A percentile compares a stretch with the other conserved stretches of the same genome.
These are phyloP conservation scores for Actinia tenebrosa DNA, from an alignment of 64 coral and sea anemone genomes.

Conservation along the genomic window DNA sequence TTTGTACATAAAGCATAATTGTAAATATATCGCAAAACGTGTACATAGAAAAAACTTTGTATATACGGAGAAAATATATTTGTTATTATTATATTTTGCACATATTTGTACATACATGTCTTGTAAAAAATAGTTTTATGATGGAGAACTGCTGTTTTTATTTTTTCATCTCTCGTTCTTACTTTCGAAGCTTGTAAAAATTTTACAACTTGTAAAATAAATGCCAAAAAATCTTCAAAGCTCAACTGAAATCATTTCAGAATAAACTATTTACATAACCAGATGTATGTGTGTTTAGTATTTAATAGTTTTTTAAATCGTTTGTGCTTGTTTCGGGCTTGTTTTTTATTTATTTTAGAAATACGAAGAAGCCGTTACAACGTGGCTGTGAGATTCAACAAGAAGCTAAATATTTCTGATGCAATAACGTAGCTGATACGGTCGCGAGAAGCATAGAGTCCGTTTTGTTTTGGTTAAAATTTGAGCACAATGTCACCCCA, in stretches of 20 bases:
- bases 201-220: not conserved
- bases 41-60: not conserved
- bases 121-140: not conserved
- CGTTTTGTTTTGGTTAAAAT: not conserved
- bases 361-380: not conserved
- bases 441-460: no score
- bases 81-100: constrained; percentile 8
- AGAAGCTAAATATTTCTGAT: not conserved
- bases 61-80: not conserved
- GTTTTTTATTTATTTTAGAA: not conserved
- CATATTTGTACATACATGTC: not conserved
- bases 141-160: not conserved
- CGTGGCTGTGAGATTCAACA: not conserved
- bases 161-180: not conserved
- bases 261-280: not conserved
- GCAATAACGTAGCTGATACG: not conserved
- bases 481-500: not conserved
- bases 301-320: not conserved
- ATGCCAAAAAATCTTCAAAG: not conserved
- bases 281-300: not conserved
- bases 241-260: not conserved
- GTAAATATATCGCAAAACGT: constrained; percentile 2
- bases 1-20: constrained; percentile 7
- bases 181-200: not conserved
- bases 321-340: not conserved